Conservation (phyloP, 2,888 invertebrate genomes). For the Drosophila flavopinicola region DNA sequence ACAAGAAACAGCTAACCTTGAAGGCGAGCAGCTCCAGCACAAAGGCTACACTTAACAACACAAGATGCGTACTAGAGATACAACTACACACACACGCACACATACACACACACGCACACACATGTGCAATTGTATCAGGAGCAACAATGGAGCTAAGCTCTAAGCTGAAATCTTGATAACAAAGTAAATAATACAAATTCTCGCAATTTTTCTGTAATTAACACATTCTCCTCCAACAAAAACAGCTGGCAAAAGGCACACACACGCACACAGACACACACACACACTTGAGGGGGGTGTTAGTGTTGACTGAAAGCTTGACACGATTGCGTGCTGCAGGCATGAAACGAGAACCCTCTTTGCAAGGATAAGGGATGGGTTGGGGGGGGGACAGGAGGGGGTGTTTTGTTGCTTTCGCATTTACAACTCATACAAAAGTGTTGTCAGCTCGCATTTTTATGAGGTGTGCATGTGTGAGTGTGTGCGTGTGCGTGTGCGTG, state of each 20-base stretch:
- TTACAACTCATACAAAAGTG: conserved; percentile 72
- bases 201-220: conserved; percentile 79
- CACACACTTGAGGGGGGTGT: neutral
- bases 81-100: neutral
- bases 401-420: conserved; percentile 44
- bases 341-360: conserved; percentile 49
- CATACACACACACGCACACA: neutral
- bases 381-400: neutral
- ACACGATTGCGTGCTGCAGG: conserved; percentile 74
- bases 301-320: conserved; percentile 62
- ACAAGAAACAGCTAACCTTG: conserved; percentile 25
- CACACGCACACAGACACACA: conserved; percentile 15
- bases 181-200: conserved; percentile 79
- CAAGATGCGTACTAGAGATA: conserved; percentile 10
- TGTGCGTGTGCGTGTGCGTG: conserved; percentile 16
- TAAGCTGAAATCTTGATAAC: conserved; percentile 67
- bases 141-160: conserved; percentile 54
- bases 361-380: conserved; percentile 3
- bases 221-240: conserved; percentile 68
- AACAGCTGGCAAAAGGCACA: conserved; percentile 50
- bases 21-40: conserved; percentile 4
- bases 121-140: conserved; percentile 9
- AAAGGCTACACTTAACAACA: conserved; percentile 18
- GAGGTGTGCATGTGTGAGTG: conserved; percentile 34
- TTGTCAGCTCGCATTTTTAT: conserved; percentile 77